phyloP scores from a whole-genome alignment of 2,797 vertebrate genomes.

The Xenentodon cancila region DNA sequence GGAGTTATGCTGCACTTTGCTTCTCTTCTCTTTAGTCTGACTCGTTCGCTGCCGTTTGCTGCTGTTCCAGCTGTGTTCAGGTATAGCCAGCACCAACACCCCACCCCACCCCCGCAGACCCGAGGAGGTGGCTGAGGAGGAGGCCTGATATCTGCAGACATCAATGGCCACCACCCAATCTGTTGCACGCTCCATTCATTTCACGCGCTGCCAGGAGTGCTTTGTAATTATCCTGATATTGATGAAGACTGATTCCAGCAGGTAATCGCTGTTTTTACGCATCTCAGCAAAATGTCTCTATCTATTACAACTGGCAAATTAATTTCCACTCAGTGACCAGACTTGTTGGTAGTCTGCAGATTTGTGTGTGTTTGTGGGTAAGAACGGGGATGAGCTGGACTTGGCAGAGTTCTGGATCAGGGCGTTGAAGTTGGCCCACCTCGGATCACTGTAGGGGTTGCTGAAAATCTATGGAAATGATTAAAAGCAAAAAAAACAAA shows the following conservation, averaged over 20 bases:
- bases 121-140: slow-evolving; percentile 47
- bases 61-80: too few species aligned
- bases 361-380: slow-evolving; percentile 9
- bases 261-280: slow-evolving; percentile 83
- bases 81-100: too few species aligned
- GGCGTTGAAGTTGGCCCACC: too few species aligned
- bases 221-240: slow-evolving; percentile 86
- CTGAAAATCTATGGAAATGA: too few species aligned
- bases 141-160: slow-evolving; percentile 78
- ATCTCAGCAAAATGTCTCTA: slow-evolving; percentile 83
- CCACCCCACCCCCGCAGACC: too few species aligned
- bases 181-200: slow-evolving; percentile 76
- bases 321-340: slow-evolving; percentile 76
- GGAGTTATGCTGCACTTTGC: too few species aligned
- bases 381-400: slow-evolving; percentile 7
- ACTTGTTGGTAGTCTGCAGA: slow-evolving; percentile 69
- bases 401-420: background rate
- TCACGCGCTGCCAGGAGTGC: slow-evolving; percentile 84
- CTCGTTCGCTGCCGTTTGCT: too few species aligned
- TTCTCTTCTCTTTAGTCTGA: too few species aligned
- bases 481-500: too few species aligned
- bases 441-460: too few species aligned
- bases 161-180: slow-evolving; percentile 78
- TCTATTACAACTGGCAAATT: slow-evolving; percentile 82
- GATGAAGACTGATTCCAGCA: slow-evolving; percentile 84